phyloP scores from a whole-genome alignment of 1,140 invertebrate genomes.

The Trichonephila clavipes region DNA sequence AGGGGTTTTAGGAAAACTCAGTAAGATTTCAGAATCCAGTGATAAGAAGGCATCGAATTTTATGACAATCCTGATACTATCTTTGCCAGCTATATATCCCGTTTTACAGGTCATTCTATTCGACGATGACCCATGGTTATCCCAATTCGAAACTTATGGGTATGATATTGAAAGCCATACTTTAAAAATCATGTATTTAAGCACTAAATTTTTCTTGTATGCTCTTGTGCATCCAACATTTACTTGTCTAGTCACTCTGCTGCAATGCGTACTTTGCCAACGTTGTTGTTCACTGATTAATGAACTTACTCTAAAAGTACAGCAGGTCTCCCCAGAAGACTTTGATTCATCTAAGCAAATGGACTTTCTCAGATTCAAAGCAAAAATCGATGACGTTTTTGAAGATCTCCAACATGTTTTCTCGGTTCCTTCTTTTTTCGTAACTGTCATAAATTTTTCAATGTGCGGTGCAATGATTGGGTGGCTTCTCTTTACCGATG shows the following conservation, averaged over 20 bases:
- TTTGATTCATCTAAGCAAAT: not conserved
- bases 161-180: not conserved
- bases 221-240: not conserved
- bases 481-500: not conserved
- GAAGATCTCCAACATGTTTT: not conserved
- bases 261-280: not conserved
- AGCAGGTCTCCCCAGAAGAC: not conserved
- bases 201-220: not conserved
- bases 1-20: not conserved
- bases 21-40: not conserved
- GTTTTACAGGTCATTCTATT: not conserved
- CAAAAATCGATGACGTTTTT: not conserved
- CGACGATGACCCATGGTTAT: no score
- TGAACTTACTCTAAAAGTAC: not conserved
- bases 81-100: not conserved
- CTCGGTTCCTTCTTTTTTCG: not conserved
- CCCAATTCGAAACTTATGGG: not conserved
- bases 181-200: not conserved
- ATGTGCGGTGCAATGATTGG: not conserved
- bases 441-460: not conserved
- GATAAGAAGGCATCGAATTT: not conserved
- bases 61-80: not conserved
- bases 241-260: not conserved
- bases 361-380: not conserved
- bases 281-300: not conserved